These are phyloP conservation scores for Heterodera filipjevi DNA, from an alignment of 2,888 invertebrate genomes.

Conservation along the genomic window DNA sequence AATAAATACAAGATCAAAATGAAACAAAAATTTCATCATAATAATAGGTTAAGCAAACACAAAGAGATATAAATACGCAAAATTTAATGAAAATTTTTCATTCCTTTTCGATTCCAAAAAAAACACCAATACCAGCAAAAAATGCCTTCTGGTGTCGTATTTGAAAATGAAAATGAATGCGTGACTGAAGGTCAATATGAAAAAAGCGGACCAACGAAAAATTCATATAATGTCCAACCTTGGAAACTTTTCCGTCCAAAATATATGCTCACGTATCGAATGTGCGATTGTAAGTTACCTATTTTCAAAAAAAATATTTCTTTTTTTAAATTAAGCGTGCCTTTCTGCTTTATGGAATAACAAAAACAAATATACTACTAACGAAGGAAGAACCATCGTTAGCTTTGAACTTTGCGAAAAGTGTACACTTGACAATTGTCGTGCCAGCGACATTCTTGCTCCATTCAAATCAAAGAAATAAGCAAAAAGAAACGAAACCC, in stretches of 20 bases:
- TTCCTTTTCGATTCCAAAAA: neutral
- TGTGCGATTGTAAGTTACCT: no score
- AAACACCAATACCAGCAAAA: no score
- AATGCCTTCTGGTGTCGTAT: neutral
- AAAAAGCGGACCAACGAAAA: no score
- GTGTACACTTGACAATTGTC: neutral
- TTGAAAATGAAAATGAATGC: neutral
- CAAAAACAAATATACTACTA: neutral
- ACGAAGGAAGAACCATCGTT: neutral
- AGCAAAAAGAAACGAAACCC: neutral
- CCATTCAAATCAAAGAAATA: neutral
- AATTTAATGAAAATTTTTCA: neutral
- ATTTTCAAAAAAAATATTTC: no score
- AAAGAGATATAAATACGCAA: neutral
- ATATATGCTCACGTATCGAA: no score
- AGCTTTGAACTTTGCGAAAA: neutral
- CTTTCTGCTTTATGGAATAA: neutral
- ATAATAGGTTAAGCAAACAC: neutral
- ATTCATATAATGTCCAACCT: no score
- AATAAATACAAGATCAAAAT: no score
- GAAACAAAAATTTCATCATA: neutral
- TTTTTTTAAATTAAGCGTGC: neutral
- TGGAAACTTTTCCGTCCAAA: no score
- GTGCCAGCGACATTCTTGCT: neutral
- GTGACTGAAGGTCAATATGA: no score